Evolutionary conservation across 2,113 vertebrate genomes (phyloP), one percentile per base, ranked within the genome.

Genomic region (Sylvilagus bachmani): DNA sequence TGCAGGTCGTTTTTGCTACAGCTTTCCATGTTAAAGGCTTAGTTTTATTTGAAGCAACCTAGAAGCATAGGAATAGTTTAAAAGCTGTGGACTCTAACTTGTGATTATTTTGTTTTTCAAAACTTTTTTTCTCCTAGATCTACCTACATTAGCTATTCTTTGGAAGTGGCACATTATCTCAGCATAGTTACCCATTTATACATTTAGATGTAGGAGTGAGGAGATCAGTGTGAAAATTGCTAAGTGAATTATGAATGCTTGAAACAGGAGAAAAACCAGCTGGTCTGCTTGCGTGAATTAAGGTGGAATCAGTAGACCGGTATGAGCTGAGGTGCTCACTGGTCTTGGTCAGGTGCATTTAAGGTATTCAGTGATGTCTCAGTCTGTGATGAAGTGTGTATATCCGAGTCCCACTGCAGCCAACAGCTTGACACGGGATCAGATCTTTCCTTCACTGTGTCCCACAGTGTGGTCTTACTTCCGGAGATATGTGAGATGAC

Each of bases 211-310:
- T 66, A 69, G 67, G 77, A 92, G 44, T 90, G 33, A 77, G 77
- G 33, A 22, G 3, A 13, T 71, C 73, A 44, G 44, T 44, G 44
- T 44, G 44, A 79, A 66, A 91, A 70, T 88, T 85, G 73, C 67
- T 79, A 71, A 94, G 85, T 62, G 93, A 95, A 74, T 87, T 55
- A 83, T 71, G 84, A 25, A 94, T 19, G 25, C 53, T 78, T 75
- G 58, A 95, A 89, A 31, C 64, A 51, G 66, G 90, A 89, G 86
- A 67, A 73, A 78, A 87, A 38, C 36, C 84, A 83, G 17, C 31
- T 73, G 44, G 11, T 10, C 87, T 70, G 16, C n/a, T 74, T 55
- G 19, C 16, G 64, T 85, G 86, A 84, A 36, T 89, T 71, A 86
- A 83, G n/a, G 8, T 36, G 2, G 19, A n/a, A 11, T 49, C 29